Percentiles rank a stretch among this genome's conserved stretches.
Evolutionary conservation across 2,113 vertebrate genomes (phyloP).

Genomic region (Lophura nycthemera): DNA sequence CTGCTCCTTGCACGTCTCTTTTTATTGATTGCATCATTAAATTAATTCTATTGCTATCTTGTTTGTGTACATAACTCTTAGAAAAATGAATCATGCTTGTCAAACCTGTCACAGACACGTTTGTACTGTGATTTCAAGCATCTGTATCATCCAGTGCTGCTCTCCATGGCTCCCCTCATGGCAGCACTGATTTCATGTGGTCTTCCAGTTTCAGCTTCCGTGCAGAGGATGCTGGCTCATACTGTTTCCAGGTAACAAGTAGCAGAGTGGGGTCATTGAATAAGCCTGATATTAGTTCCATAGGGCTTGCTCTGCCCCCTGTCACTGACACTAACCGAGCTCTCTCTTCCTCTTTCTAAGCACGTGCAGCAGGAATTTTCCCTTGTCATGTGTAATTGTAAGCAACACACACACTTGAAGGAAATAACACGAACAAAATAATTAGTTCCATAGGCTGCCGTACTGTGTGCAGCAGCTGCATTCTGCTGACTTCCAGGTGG

Average conservation of each 20-base stretch:
- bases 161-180: neutral
- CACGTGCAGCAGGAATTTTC: neutral
- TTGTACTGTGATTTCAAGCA: neutral
- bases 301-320: neutral
- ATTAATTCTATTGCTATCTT: neutral
- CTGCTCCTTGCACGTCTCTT: too few relatives aligned
- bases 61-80: neutral
- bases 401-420: neutral
- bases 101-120: neutral
- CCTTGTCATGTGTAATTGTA: neutral
- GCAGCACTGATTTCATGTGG: neutral
- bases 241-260: neutral
- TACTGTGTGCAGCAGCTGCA: neutral
- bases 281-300: neutral
- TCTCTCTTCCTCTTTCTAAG: neutral
- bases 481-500: neutral
- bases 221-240: neutral
- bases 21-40: too few relatives aligned
- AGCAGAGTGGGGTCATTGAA: neutral
- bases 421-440: neutral
- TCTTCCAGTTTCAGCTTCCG: neutral
- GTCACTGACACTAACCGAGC: neutral
- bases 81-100: neutral
- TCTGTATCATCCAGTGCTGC: neutral
- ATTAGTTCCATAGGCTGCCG: neutral